These are phyloP conservation scores for Thyatira batis DNA, from an alignment of 2,888 invertebrate species.

Conservation along the genomic window DNA sequence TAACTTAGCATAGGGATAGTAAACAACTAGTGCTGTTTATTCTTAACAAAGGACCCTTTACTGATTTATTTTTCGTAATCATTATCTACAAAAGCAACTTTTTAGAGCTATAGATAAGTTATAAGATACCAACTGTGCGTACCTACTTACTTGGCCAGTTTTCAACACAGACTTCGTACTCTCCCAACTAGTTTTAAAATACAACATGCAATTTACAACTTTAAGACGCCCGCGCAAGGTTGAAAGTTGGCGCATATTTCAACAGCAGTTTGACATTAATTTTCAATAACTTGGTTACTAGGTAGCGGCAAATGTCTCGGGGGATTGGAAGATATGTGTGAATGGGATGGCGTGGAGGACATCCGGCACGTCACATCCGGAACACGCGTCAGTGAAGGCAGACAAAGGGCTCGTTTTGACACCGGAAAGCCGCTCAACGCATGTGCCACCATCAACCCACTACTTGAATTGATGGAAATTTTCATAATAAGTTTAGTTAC, in stretches of 20 bases:
- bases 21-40: too few relatives aligned
- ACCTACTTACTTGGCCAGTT: too few relatives aligned
- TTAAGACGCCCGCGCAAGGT: background rate
- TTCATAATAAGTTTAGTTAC: too few relatives aligned
- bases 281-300: slow-evolving; percentile 12
- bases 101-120: too few relatives aligned
- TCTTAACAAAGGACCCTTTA: too few relatives aligned
- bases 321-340: slow-evolving; percentile 21
- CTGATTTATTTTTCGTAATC: too few relatives aligned
- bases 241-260: background rate
- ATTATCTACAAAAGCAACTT: too few relatives aligned
- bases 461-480: background rate
- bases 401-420: slow-evolving; percentile 30
- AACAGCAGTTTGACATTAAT: slow-evolving; percentile 5
- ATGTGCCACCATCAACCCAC: background rate
- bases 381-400: slow-evolving; percentile 27
- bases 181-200: background rate
- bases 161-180: background rate
- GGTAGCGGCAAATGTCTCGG: slow-evolving; percentile 32
- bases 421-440: background rate
- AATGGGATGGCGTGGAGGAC: slow-evolving; percentile 14
- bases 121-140: too few relatives aligned
- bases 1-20: too few relatives aligned
- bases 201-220: background rate
- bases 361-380: slow-evolving; percentile 36